phyloP scores from a whole-genome alignment of 2,113 vertebrate species.

The Cariama cristata region DNA sequence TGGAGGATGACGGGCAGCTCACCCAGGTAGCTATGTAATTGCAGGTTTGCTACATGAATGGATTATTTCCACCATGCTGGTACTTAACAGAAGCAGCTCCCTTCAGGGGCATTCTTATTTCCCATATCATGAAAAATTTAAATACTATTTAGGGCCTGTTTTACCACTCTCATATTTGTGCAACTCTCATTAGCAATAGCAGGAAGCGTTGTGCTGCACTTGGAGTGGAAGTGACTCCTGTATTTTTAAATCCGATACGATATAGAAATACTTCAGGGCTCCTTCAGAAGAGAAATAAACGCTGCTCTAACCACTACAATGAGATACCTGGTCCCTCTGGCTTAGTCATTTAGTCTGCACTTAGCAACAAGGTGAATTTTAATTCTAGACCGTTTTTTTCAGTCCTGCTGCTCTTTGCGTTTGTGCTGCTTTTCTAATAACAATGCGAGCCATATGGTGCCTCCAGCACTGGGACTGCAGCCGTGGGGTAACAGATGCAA shows the following conservation, averaged over 20 bases:
- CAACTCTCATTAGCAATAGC: not conserved
- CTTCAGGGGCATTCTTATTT: not conserved
- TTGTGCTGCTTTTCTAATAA: not conserved
- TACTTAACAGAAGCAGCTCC: not conserved
- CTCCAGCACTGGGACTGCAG: conserved; percentile 40
- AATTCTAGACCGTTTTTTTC: conserved; percentile 12
- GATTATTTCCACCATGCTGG: not conserved
- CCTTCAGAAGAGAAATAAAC: not conserved
- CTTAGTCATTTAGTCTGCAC: conserved; percentile 20
- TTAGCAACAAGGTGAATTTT: conserved; percentile 55
- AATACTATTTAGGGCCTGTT: not conserved
- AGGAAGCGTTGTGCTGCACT: not conserved
- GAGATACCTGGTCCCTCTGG: conserved; percentile 1
- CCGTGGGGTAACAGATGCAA: conserved; percentile 60
- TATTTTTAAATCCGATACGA: not conserved
- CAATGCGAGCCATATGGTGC: conserved; percentile 56
- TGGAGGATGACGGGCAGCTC: not conserved
- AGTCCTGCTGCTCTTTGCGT: conserved; percentile 19
- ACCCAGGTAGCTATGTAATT: not conserved
- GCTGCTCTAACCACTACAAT: not conserved
- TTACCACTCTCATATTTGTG: not conserved
- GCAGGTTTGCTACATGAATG: not conserved
- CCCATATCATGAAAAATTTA: not conserved
- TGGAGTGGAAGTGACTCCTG: not conserved
- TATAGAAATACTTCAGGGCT: not conserved